Evolutionary conservation across 2,113 vertebrate species (phyloP).

Genomic region (Sinocyclocheilus rhinocerous): DNA sequence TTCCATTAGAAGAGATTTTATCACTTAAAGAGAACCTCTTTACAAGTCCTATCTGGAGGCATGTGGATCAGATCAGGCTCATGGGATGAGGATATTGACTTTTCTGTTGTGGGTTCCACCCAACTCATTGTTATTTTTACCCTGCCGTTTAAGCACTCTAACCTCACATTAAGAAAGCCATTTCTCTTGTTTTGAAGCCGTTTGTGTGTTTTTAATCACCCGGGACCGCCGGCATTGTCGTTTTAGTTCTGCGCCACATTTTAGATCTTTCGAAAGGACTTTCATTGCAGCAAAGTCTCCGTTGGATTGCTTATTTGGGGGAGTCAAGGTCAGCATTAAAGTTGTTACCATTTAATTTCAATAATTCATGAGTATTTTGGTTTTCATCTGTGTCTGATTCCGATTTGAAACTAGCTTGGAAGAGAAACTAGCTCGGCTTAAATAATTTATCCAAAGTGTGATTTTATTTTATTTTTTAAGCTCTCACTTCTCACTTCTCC

Average conservation of each 20-base stretch:
- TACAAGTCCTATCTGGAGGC: constrained; percentile 56
- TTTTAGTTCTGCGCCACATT: background rate
- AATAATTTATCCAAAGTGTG: constrained; percentile 21
- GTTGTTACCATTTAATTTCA: constrained; percentile 23
- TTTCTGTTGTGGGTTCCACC: constrained; percentile 53
- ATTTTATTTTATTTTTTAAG: constrained; percentile 30
- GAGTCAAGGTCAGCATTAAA: constrained; percentile 27
- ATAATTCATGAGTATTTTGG: constrained; percentile 39
- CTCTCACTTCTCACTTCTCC: background rate
- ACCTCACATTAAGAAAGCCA: constrained; percentile 51
- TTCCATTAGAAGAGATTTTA: constrained; percentile 68
- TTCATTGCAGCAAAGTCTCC: background rate
- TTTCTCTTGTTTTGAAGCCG: constrained; percentile 40
- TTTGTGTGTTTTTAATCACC: constrained; percentile 42
- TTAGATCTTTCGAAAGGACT: background rate
- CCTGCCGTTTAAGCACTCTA: constrained; percentile 56
- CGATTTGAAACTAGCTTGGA: background rate
- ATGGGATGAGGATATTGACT: constrained; percentile 59
- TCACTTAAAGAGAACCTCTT: constrained; percentile 68
- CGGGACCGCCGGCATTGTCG: background rate
- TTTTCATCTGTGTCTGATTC: constrained; percentile 11
- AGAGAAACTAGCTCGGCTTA: constrained; percentile 6
- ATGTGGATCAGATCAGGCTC: constrained; percentile 56
- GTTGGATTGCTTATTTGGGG: background rate
- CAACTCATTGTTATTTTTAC: constrained; percentile 50